These are phyloP conservation scores for Temnothorax ravouxi DNA, from an alignment of 2,888 invertebrate genomes.

Conservation along the genomic window DNA sequence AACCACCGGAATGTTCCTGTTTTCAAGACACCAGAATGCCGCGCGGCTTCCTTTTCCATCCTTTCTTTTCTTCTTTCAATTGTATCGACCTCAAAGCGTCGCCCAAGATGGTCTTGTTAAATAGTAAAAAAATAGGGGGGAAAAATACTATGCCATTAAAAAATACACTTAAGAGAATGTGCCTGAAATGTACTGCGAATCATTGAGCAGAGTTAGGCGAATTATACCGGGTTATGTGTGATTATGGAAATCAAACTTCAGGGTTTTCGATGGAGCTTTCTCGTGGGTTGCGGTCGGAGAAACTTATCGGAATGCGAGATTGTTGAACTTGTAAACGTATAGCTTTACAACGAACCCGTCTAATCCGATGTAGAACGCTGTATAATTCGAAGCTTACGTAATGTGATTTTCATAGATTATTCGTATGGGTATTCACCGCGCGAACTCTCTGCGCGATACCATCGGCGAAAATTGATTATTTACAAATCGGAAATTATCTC, in stretches of 20 bases:
- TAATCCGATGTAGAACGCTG: slow-evolving; percentile 18
- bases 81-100: slow-evolving; percentile 45
- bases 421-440: neutral
- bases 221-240: slow-evolving; percentile 20
- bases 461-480: neutral
- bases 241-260: slow-evolving; percentile 46
- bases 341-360: slow-evolving; percentile 35
- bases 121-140: slow-evolving; percentile 36
- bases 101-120: slow-evolving; percentile 35
- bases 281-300: slow-evolving; percentile 16
- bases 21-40: slow-evolving; percentile 74
- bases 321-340: slow-evolving; percentile 45
- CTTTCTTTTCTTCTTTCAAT: neutral
- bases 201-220: neutral
- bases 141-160: neutral
- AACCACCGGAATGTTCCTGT: slow-evolving; percentile 78
- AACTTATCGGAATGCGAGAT: slow-evolving; percentile 37
- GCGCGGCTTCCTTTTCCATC: slow-evolving; percentile 17
- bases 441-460: neutral
- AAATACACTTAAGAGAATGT: neutral
- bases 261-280: slow-evolving; percentile 11
- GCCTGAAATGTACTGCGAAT: neutral
- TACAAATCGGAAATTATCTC: neutral
- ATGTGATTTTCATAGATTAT: slow-evolving; percentile 26
- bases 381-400: slow-evolving; percentile 34